Evolutionary conservation across 2,888 invertebrate species (phyloP).

Genomic region (Ariolimax columbianus): DNA sequence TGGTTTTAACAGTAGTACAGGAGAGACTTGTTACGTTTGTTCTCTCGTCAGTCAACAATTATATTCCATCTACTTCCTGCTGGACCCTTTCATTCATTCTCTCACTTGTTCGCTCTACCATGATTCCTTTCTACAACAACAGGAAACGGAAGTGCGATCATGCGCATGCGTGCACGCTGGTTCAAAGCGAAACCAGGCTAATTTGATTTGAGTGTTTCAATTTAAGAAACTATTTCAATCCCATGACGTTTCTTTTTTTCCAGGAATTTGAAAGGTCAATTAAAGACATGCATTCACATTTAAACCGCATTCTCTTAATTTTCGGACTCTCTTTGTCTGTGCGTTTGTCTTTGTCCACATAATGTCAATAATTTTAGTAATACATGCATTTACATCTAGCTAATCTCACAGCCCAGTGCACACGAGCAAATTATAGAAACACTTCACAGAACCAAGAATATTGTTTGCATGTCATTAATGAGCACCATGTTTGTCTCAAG

Average conservation of each 20-base stretch:
- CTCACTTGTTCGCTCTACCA: constrained; percentile 9
- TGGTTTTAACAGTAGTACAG: too few relatives aligned
- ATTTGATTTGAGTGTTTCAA: constrained; percentile 10
- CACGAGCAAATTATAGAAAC: too few relatives aligned
- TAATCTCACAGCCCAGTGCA: too few relatives aligned
- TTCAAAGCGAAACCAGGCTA: neutral
- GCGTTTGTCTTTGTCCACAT: too few relatives aligned
- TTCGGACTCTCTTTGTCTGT: neutral
- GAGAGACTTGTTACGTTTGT: too few relatives aligned
- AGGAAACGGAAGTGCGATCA: constrained; percentile 27
- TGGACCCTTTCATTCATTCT: neutral
- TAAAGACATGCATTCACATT: constrained; percentile 4
- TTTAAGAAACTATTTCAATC: neutral
- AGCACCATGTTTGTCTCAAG: too few relatives aligned
- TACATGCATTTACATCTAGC: too few relatives aligned
- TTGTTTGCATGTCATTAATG: too few relatives aligned
- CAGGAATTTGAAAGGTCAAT: neutral
- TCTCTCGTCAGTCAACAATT: too few relatives aligned
- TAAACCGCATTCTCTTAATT: neutral
- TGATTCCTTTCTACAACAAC: constrained; percentile 17
- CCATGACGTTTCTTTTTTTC: neutral
- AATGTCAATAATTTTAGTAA: too few relatives aligned
- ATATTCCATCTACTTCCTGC: neutral
- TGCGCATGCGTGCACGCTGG: constrained; percentile 19
- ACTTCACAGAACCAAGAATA: too few relatives aligned